phyloP scores from a whole-genome alignment of 2,797 vertebrate genomes.

The Falco biarmicus region DNA sequence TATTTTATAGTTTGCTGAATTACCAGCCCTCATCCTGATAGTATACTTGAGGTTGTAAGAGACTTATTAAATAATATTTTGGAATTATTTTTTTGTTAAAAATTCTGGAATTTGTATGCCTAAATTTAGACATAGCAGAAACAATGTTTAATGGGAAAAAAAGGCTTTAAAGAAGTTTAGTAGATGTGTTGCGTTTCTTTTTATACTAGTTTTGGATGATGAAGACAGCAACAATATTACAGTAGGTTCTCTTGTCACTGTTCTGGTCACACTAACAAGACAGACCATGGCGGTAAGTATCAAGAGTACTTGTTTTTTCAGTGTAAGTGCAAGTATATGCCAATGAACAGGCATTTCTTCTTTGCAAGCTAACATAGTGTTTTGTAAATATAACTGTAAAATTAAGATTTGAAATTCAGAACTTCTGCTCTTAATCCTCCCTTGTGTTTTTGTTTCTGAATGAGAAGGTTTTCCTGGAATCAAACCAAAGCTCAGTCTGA shows the following conservation, averaged over 20 bases:
- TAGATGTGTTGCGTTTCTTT: background rate
- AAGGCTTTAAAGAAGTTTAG: background rate
- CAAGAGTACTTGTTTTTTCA: background rate
- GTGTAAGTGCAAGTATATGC: background rate
- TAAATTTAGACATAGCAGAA: background rate
- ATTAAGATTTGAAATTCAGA: background rate
- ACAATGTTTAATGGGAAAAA: background rate
- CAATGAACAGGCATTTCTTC: background rate
- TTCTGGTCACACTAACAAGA: constrained; percentile 91
- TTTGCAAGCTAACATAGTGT: background rate
- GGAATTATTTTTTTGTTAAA: background rate
- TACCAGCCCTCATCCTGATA: background rate
- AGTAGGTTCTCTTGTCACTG: constrained; percentile 96
- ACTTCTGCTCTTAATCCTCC: background rate
- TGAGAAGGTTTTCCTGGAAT: constrained; percentile 13
- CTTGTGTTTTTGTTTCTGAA: constrained; percentile 13
- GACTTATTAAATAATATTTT: background rate
- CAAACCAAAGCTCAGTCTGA: constrained; percentile 8
- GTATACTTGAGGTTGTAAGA: background rate
- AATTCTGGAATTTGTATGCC: background rate
- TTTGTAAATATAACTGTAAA: background rate
- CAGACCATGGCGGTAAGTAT: constrained; percentile 93
- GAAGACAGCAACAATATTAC: constrained; percentile 99
- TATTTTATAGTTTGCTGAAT: background rate
- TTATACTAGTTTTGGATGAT: constrained; percentile 90